These are phyloP conservation scores for Acanthacorydalis orientalis DNA, from an alignment of 2,888 invertebrate species.

Conservation along the genomic window DNA sequence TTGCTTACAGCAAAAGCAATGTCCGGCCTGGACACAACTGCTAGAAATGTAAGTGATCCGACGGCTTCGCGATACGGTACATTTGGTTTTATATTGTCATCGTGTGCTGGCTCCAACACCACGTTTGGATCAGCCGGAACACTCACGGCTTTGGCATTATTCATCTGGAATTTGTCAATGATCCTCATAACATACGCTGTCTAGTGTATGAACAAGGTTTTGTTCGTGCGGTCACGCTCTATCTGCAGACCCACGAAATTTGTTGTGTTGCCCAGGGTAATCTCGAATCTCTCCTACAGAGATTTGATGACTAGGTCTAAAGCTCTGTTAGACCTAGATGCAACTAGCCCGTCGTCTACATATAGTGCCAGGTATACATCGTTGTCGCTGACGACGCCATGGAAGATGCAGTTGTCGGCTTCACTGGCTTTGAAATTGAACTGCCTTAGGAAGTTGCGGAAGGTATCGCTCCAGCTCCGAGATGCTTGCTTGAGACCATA, in stretches of 20 bases:
- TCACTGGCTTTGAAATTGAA: constrained; percentile 8
- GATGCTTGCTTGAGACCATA: constrained; percentile 12
- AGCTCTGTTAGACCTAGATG: constrained; percentile 2
- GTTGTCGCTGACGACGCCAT: constrained; percentile 2
- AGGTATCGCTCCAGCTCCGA: constrained; percentile 12
- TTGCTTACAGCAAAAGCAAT: constrained; percentile 6
- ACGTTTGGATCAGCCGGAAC: constrained; percentile 7
- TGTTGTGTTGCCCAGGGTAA: constrained; percentile 6
- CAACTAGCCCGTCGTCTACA: constrained; percentile 12
- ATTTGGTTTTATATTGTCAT: neutral
- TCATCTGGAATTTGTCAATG: constrained; percentile 3
- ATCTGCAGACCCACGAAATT: constrained; percentile 11
- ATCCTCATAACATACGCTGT: constrained; percentile 1
- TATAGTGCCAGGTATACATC: constrained; percentile 9
- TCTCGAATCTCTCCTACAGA: constrained; percentile 8
- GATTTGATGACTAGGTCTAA: constrained; percentile 6
- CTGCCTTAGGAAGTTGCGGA: constrained; percentile 8
- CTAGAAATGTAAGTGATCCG: constrained; percentile 3
- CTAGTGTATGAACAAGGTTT: constrained; percentile 1
- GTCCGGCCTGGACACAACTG: constrained; percentile 4
- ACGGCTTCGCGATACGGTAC: constrained; percentile 4
- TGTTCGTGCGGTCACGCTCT: neutral
- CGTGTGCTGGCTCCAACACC: neutral
- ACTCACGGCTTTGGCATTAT: constrained; percentile 3
- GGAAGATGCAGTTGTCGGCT: constrained; percentile 10